A percentile compares a stretch with the other conserved stretches of the same genome.
phyloP scores from a whole-genome alignment of 2,797 vertebrate species.

The Myiotriccus ornatus region DNA sequence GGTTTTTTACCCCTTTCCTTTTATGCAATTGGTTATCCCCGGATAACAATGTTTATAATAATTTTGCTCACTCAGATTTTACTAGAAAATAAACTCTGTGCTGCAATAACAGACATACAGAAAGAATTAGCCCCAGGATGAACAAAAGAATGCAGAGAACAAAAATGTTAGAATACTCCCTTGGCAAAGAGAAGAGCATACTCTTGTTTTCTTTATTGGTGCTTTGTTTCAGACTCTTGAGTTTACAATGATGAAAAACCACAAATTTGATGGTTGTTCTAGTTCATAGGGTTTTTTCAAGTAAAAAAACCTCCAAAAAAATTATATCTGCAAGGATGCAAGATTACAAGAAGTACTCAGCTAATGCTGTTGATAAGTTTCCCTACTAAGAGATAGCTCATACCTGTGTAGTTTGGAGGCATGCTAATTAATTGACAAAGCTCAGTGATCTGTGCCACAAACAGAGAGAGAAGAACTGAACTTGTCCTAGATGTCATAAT shows the following conservation, averaged over 20 bases:
- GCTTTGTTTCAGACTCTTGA: background rate
- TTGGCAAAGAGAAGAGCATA: background rate
- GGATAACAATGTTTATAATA: background rate
- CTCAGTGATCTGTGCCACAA: background rate
- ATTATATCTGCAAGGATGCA: background rate
- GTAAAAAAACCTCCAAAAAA: background rate
- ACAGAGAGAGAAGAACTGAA: background rate
- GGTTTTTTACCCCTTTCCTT: background rate
- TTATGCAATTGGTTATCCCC: background rate
- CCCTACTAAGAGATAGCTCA: background rate
- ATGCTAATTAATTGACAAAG: background rate
- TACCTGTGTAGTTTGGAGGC: background rate
- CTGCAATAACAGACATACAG: background rate
- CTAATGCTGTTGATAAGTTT: background rate
- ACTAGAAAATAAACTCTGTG: background rate
- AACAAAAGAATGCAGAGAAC: background rate
- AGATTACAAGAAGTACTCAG: background rate
- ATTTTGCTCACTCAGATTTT: background rate
- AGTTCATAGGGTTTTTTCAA: rapidly evolving
- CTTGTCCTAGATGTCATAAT: background rate
- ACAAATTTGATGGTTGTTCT: background rate
- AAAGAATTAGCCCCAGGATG: background rate
- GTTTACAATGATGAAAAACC: background rate
- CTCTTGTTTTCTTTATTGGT: background rate
- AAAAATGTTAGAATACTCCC: background rate